Evolutionary conservation across 2,797 vertebrate species (phyloP).

Genomic region (Helicolenus hilgendorfi): DNA sequence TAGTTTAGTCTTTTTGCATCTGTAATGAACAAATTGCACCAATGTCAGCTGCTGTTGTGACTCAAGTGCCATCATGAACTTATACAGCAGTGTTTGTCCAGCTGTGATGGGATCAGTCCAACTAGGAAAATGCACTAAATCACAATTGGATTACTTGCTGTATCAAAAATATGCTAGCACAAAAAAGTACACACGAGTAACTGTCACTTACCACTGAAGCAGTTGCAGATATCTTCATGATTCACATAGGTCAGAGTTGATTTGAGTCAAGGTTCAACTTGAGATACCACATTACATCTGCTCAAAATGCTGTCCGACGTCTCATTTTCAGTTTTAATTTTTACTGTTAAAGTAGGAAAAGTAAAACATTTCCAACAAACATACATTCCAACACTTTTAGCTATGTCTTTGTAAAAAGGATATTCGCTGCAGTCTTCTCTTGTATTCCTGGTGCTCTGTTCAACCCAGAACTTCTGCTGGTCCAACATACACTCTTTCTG

Average conservation of each 20-base stretch:
- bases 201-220: slow-evolving; percentile 93
- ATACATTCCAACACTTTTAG: not conserved
- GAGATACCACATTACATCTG: not conserved
- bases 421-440: slow-evolving; percentile 96
- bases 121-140: not conserved
- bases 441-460: slow-evolving; percentile 96
- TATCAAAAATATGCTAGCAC: not conserved
- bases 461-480: slow-evolving; percentile 94
- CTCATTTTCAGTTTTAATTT: not conserved
- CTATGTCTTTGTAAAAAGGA: slow-evolving; percentile 87
- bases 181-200: not conserved
- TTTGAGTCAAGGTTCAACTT: slow-evolving; percentile 81
- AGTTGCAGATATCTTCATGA: slow-evolving; percentile 96
- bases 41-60: not conserved
- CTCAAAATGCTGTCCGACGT: not conserved
- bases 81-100: not conserved
- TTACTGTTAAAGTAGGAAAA: not conserved
- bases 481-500: slow-evolving; percentile 93
- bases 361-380: not conserved
- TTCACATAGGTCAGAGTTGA: slow-evolving; percentile 95
- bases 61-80: not conserved
- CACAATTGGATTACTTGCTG: not conserved
- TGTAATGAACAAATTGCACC: not conserved
- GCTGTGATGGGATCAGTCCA: not conserved
- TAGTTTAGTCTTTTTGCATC: not conserved